phyloP scores from a whole-genome alignment of 2,113 vertebrate species.

The Menidia beryllina region DNA sequence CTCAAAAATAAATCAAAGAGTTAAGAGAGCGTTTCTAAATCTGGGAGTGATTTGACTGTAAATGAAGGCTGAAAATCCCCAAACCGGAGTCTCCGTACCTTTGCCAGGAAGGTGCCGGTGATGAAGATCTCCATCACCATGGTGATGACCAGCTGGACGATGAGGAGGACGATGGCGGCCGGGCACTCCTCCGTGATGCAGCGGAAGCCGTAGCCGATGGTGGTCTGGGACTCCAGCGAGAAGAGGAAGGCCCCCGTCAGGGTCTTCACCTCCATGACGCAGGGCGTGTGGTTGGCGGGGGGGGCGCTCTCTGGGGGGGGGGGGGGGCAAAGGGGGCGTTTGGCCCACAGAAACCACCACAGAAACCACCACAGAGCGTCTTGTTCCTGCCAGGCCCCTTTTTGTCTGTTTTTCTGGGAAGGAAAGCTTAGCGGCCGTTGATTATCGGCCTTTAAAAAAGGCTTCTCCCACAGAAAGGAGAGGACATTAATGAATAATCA shows the following conservation, averaged over 20 bases:
- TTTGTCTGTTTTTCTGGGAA: background rate
- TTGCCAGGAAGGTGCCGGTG: slow-evolving; percentile 96
- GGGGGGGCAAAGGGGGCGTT: slow-evolving; percentile 12
- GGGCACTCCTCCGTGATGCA: slow-evolving; percentile 98
- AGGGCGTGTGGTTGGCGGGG: slow-evolving; percentile 94
- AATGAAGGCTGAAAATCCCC: too few relatives aligned
- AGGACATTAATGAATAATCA: too few relatives aligned
- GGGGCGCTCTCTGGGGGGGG: slow-evolving; percentile 81
- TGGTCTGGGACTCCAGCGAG: slow-evolving; percentile 97
- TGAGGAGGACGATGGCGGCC: slow-evolving; percentile 92
- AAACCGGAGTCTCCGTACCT: too few relatives aligned
- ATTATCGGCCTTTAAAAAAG: background rate
- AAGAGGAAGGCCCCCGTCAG: slow-evolving; percentile 96
- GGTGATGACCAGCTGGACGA: slow-evolving; percentile 94
- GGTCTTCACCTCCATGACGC: slow-evolving; percentile 97
- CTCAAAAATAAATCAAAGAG: too few relatives aligned
- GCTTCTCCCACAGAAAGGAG: background rate
- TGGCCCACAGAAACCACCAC: slow-evolving; percentile 4
- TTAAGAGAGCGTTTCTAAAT: too few relatives aligned
- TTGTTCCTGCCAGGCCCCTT: slow-evolving; percentile 24
- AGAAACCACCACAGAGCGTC: slow-evolving; percentile 9
- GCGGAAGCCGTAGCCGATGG: slow-evolving; percentile 96
- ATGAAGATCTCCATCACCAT: slow-evolving; percentile 99
- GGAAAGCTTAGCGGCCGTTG: background rate
- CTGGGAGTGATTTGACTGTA: too few relatives aligned